Evolutionary conservation across 53 echinoderm and acorn worm genomes (phyloP), one percentile per base, ranked within the genome.

Genomic region (Astropecten irregularis): DNA sequence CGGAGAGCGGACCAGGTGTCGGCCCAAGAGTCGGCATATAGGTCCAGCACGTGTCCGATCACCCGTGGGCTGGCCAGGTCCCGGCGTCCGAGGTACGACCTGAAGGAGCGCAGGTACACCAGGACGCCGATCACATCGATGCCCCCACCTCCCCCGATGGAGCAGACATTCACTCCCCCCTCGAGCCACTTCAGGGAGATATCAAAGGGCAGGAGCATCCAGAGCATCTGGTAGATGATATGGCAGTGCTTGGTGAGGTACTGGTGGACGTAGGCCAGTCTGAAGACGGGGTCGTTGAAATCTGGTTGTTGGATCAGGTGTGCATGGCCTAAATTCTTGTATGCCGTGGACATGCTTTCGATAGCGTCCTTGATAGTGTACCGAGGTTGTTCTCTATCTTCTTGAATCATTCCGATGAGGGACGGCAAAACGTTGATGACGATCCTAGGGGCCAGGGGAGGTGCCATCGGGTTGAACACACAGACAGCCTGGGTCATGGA

Each of bases 1-100:
- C 93, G 90, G 88, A 88, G 87, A 40, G 85, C 88, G 26, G 86
- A 88, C 68, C 63, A 76, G 9, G 92, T 83, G 25, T 85, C 82
- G 31, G 65, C 86, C 21, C 88, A 92, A 51, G 92, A 90, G 13
- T 82, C 82, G 53, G 68, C 68, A 27, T 76, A 92, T 28, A 92
- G 90, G 23, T 79, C 79, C 34, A 79, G 42, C 16, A 79, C 79
- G 62, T 79, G 32, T 11, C 62, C 60, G 42, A 79, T 21, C 38
- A 79, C 47, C n/a, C 62, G 79, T 62, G 42, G 57, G n/a, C 61
- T 31, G 62, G 44, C 48, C 61, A 56, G 61, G 58, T 16, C 48
- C 61, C 57, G 61, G 51, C 19, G 22, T 11, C 62, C 63, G 3
- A 79, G 79, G 32, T 79, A 79, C 61, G 79, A 79, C 32, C 79